Evolutionary conservation across 2,797 vertebrate species (phyloP), one percentile per base, ranked within the genome.

Genomic region (Coranthus polyacanthus): DNA sequence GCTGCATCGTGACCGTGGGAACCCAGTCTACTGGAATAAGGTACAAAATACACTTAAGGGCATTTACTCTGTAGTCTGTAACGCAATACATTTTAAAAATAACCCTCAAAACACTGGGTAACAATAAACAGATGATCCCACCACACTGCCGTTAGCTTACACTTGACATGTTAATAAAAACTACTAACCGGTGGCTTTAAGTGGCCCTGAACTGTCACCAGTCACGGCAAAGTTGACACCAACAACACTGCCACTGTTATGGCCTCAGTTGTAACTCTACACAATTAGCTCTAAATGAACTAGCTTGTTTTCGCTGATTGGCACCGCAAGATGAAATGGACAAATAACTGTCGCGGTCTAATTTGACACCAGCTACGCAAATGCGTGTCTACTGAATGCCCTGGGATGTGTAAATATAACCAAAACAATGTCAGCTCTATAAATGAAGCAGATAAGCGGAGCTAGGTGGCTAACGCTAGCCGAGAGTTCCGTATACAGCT

Each of bases 341-440:
- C n/a, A n/a, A n/a, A n/a, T n/a, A 85, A 82, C 83, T 83, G 75
- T 82, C 81, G 73, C 71, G 47, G 70, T 16, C 44, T 1, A 0
- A 12, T 53, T 22, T 51, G 8, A 2, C n/a, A 13, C 18, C 5
- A 12, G 38, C 6, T 20, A 16, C 1, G 12, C 15, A 8, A n/a
- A 12, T 5, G 12, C 5, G 6, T 6, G 10, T 0, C 18, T 0
- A 2, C 7, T 8, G 0, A 13, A 15, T 1, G 0, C 12, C 3
- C 9, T 12, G 1, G 0, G 2, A 12, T 12, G 0, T 3, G 6
- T 4, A 18, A 13, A 45, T 60, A 4, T 0, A 0, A 38, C 2
- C 9, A 20, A 26, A 63, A 66, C 10, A 1, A 7, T 8, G 12
- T 5, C 9, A n/a, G n/a, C n/a, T n/a, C n/a, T n/a, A 34, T 3